Evolutionary conservation across 2,113 vertebrate species (phyloP).

Genomic region (Cephalopholis sonnerati): DNA sequence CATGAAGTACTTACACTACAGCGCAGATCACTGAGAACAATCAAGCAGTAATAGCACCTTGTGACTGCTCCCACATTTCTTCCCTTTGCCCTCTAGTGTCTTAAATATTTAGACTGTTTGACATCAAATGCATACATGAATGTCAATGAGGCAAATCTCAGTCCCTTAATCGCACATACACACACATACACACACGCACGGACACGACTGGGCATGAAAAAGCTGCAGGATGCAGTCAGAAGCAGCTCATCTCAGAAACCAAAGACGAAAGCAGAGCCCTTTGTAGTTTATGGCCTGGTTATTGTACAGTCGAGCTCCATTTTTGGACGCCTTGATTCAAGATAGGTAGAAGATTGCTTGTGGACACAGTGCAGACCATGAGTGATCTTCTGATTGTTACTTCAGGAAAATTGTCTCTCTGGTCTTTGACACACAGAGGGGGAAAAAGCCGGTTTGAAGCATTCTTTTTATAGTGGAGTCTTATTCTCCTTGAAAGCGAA

Average conservation of each 20-base stretch:
- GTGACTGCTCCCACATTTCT: conserved; percentile 60
- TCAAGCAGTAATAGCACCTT: conserved; percentile 73
- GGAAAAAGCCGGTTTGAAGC: conserved; percentile 28
- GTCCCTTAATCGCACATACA: conserved; percentile 40
- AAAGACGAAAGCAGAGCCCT: conserved; percentile 28
- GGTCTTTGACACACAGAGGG: conserved; percentile 39
- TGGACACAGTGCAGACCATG: conserved; percentile 30
- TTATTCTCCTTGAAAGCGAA: conserved; percentile 53
- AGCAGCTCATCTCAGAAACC: conserved; percentile 47
- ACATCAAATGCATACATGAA: conserved; percentile 84
- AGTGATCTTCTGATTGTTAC: conserved; percentile 57
- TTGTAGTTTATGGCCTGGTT: conserved; percentile 35
- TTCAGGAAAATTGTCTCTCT: conserved; percentile 49
- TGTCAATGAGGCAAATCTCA: conserved; percentile 73
- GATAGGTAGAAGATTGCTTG: conserved; percentile 37
- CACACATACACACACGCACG: background rate
- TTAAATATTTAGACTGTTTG: conserved; percentile 83
- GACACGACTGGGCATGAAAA: conserved; percentile 7
- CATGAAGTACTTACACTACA: conserved; percentile 31
- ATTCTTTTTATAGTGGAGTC: conserved; percentile 8
- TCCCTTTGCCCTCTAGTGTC: conserved; percentile 74
- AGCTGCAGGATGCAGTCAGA: conserved; percentile 46
- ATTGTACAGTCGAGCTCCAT: conserved; percentile 36
- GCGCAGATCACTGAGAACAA: conserved; percentile 45
- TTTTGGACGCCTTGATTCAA: conserved; percentile 42